Evolutionary conservation across 2,888 invertebrate species (phyloP).

Genomic region (Lasioglossum calceatum): DNA sequence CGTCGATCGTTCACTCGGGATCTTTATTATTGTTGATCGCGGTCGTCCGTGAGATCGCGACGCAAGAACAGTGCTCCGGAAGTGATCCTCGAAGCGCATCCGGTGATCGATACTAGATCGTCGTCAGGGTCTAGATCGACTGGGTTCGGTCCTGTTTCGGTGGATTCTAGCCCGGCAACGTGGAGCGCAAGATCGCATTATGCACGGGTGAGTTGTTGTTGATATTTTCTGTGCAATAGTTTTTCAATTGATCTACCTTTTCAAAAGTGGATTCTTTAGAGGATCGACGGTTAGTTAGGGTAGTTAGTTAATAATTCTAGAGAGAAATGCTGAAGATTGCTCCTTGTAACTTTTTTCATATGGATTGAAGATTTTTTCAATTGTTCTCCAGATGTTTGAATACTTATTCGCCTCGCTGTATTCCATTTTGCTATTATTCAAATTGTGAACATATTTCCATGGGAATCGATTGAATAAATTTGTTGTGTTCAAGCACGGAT

Average conservation of each 20-base stretch:
- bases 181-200: neutral
- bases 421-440: neutral
- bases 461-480: neutral
- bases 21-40: neutral
- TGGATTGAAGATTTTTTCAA: neutral
- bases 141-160: neutral
- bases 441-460: neutral
- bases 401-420: neutral
- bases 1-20: neutral
- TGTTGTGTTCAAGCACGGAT: neutral
- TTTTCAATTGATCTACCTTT: too few species aligned
- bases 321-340: neutral
- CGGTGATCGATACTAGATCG: constrained; percentile 6
- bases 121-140: neutral
- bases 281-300: too few species aligned
- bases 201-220: neutral
- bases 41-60: neutral
- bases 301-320: neutral
- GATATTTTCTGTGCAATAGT: too few species aligned
- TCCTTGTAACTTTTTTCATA: neutral
- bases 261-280: too few species aligned
- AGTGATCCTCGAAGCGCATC: neutral
- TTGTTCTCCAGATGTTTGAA: too few species aligned
- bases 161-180: neutral
- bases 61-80: neutral